A percentile compares a stretch with the other conserved stretches of the same genome.
phyloP scores from a whole-genome alignment of 2,888 invertebrate genomes.

The Tinea trinotella region DNA sequence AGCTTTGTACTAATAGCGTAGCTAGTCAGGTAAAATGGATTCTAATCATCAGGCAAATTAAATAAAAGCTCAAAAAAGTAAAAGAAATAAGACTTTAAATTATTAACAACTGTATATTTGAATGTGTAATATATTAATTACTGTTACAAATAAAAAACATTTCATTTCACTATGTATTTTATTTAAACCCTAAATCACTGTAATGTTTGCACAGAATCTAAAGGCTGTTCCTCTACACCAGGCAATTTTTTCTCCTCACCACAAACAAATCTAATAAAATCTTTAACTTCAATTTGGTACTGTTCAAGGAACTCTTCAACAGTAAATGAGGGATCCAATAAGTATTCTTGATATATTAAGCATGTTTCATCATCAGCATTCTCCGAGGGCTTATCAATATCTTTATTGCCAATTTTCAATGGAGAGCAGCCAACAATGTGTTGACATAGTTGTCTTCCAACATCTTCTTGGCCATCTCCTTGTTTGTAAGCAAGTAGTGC shows the following conservation, averaged over 20 bases:
- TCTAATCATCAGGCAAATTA: no score
- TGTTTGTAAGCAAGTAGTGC: slow-evolving; percentile 82
- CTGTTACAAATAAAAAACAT: neutral
- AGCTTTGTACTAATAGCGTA: no score
- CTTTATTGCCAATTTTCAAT: slow-evolving; percentile 77
- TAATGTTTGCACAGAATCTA: slow-evolving; percentile 75
- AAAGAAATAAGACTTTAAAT: neutral
- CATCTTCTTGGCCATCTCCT: slow-evolving; percentile 43
- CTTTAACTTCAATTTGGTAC: slow-evolving; percentile 77
- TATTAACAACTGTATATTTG: neutral
- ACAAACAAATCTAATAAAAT: slow-evolving; percentile 90
- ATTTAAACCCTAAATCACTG: slow-evolving; percentile 58
- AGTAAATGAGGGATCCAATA: slow-evolving; percentile 81
- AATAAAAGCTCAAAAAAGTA: no score
- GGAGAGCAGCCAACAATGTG: slow-evolving; percentile 95
- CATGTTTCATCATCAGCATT: slow-evolving; percentile 83
- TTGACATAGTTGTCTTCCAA: slow-evolving; percentile 88
- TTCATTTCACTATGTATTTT: neutral
- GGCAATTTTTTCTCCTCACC: slow-evolving; percentile 76
- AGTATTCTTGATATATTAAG: slow-evolving; percentile 89
- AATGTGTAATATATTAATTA: neutral
- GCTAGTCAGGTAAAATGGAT: no score
- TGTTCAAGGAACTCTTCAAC: slow-evolving; percentile 81
- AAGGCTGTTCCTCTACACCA: slow-evolving; percentile 62
- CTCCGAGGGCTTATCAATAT: slow-evolving; percentile 73